These are phyloP conservation scores for Hydropsyche tenuis DNA, from an alignment of 1,140 invertebrate species.

Conservation along the genomic window DNA sequence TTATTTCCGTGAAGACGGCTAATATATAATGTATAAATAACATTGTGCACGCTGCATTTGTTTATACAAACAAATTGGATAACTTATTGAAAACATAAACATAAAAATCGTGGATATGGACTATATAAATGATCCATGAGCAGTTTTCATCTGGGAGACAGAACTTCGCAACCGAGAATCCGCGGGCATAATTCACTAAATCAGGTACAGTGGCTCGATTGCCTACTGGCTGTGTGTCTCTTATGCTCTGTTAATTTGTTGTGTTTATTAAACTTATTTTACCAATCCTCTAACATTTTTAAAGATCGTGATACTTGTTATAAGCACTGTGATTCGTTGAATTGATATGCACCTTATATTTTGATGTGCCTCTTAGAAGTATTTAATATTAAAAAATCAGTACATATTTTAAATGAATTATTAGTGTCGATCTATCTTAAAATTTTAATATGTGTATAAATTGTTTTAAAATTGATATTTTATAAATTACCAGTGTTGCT, in stretches of 20 bases:
- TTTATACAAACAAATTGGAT: slow-evolving; percentile 28
- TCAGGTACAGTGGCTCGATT: slow-evolving; percentile 64
- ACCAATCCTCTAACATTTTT: slow-evolving; percentile 50
- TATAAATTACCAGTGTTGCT: no score
- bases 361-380: slow-evolving; percentile 30
- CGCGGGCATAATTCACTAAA: slow-evolving; percentile 42
- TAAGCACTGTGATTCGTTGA: slow-evolving; percentile 39
- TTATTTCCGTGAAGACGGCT: no score
- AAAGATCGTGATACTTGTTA: slow-evolving; percentile 45
- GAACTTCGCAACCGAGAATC: slow-evolving; percentile 53
- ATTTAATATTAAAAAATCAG: not conserved
- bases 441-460: no score
- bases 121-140: slow-evolving; percentile 36
- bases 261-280: slow-evolving; percentile 62
- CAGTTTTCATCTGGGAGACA: slow-evolving; percentile 62
- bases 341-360: slow-evolving; percentile 25
- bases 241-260: slow-evolving; percentile 62
- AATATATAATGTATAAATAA: slow-evolving; percentile 15
- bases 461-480: no score
- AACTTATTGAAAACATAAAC: not conserved
- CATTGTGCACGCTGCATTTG: slow-evolving; percentile 47
- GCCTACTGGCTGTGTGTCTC: slow-evolving; percentile 62
- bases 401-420: no score
- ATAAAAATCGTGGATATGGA: slow-evolving; percentile 7
- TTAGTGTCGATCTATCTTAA: no score